phyloP scores from a whole-genome alignment of 2,888 invertebrate genomes.

The Cryptops parisi region DNA sequence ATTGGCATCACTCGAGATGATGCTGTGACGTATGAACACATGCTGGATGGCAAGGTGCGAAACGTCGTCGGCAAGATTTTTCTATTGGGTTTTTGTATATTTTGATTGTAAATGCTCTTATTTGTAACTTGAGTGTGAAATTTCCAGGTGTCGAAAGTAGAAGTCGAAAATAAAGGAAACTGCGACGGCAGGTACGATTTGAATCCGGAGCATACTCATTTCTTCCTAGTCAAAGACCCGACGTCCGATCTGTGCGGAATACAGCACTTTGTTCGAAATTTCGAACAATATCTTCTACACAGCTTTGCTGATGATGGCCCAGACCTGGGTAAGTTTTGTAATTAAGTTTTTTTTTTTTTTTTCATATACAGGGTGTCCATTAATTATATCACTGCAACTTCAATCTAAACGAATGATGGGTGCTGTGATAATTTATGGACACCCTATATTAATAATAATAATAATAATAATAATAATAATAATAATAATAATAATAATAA shows the following conservation, averaged over 20 bases:
- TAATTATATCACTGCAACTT: too few species aligned
- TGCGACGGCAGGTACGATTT: conserved; percentile 24
- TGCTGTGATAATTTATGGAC: too few species aligned
- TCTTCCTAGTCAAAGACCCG: conserved; percentile 26
- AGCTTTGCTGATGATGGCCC: neutral
- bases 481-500: too few species aligned
- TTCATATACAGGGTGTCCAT: too few species aligned
- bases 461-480: too few species aligned
- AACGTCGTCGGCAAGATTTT: too few species aligned
- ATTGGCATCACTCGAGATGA: conserved; percentile 26
- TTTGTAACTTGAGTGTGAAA: neutral
- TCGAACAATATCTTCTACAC: conserved; percentile 18
- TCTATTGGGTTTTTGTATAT: too few species aligned
- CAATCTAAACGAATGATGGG: too few species aligned
- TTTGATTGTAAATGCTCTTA: neutral
- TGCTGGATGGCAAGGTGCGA: conserved; percentile 20
- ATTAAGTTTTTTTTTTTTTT: neutral
- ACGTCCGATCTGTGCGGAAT: conserved; percentile 22
- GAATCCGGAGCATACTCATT: conserved; percentile 31
- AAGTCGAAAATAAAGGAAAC: conserved; percentile 23
- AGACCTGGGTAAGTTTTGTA: neutral
- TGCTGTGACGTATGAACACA: conserved; percentile 19
- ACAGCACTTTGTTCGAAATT: conserved; percentile 20
- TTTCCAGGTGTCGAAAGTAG: conserved; percentile 9
- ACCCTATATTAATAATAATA: too few species aligned